Conservation (phyloP, 2,888 invertebrate species). For the Drosophila parthenogenetica region DNA sequence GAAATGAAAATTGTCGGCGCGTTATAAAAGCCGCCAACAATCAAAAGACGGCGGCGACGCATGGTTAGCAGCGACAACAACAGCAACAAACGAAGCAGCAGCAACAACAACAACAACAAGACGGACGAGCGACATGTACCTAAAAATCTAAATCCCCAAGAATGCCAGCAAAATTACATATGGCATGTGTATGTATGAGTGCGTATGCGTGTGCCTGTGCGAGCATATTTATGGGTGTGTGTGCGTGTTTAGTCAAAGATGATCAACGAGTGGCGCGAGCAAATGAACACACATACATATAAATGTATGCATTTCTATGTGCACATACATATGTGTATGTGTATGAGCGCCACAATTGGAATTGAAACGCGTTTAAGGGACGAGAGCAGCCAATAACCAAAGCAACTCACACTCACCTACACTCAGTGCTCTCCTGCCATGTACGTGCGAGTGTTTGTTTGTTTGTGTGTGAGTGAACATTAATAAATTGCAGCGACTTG, state of each 20-base stretch:
- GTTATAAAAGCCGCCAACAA: constrained; percentile 65
- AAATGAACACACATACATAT: constrained; percentile 46
- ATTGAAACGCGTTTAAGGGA: constrained; percentile 55
- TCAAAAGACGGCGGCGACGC: constrained; percentile 49
- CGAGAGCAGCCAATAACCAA: constrained; percentile 45
- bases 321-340: neutral
- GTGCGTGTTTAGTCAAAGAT: constrained; percentile 46
- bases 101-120: constrained; percentile 14
- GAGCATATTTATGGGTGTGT: constrained; percentile 17
- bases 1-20: constrained; percentile 69
- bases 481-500: constrained; percentile 8
- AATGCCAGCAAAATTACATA: constrained; percentile 55
- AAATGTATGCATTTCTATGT: constrained; percentile 10
- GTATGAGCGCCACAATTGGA: constrained; percentile 51
- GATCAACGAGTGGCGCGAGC: constrained; percentile 57
- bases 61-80: constrained; percentile 23
- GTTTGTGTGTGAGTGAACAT: neutral
- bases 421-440: constrained; percentile 15
- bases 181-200: constrained; percentile 4
- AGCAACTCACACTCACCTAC: constrained; percentile 19
- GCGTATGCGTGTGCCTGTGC: constrained; percentile 4
- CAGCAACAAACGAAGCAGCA: constrained; percentile 24
- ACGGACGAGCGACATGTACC: constrained; percentile 35
- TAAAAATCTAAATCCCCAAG: constrained; percentile 61
- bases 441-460: neutral